Evolutionary conservation across 2,113 vertebrate genomes (phyloP), one percentile per base, ranked within the genome.

Genomic region (Bubalus kerabau): DNA sequence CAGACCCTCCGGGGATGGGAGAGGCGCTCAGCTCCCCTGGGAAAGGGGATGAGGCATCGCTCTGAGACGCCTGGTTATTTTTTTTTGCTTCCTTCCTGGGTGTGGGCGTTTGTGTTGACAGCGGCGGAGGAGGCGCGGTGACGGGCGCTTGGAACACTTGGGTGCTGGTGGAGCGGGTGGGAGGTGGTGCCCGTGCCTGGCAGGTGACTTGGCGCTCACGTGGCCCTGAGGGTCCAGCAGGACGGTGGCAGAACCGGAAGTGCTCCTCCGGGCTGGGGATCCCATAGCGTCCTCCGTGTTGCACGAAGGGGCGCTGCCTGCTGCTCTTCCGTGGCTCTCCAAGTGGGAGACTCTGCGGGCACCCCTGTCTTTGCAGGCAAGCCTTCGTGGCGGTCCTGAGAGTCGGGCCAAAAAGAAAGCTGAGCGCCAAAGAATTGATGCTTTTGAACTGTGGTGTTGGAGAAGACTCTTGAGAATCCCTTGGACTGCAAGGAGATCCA

Each of bases 31-130:
- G 23, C 82, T 86, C 14, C 23, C 82, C 83, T n/a, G 48, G 57
- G 87, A 76, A 74, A n/a, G 21, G 40, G 76, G 52, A 50, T 62
- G 91, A 86, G 93, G 60, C 59, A 43, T 21, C 0, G 54, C 95
- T 74, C 1, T 36, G 92, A 91, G 60, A n/a, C 1, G 64, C 94
- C 78, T 86, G 95, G 97, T 92, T 97, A 97, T 21, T 71, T 71
- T 71, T 71, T 97, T 97, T 94, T 92, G 50, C 95, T 92, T 50
- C 60, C 80, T 96, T 96, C 87, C 90, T 86, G 92, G 67, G 26
- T 82, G 98, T 97, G 97, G 96, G 97, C 89, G 98, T 97, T 92
- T 97, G 96, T 97, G 94, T 97, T 97, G 96, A 97, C 97, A 96
- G 96, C 2, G 6, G 52, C 13, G 57, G 87, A 62, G 95, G 95